Base-by-base conservation (phyloP, 2,113 vertebrate genomes). In the Oplegnathus fasciatus region DNA sequence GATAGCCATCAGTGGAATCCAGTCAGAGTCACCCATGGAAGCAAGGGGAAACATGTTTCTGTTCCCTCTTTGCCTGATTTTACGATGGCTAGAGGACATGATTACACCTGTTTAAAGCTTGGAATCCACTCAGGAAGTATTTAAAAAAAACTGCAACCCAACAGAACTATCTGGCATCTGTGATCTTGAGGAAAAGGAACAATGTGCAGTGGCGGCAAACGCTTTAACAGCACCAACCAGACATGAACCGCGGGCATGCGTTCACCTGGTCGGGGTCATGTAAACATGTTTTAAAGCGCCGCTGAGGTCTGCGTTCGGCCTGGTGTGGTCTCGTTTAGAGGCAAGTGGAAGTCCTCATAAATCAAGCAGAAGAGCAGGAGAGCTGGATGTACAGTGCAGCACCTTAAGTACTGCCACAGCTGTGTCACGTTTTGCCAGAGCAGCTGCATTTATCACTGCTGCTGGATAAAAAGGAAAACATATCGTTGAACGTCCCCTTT, bases 221-320 rank as follows among this genome's bases (percentile, higher is more conserved):
- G 24, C 48, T 85, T 80, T 48, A 86, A 66, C 73, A 62, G 86
- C 58, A 44, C 48, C 74, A 75, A 82, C 11, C 64, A 82, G 83
- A 76, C 85, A 14, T 55, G 32, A 61, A 64, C 34, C 22, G 0
- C 48, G 15, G 42, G 77, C 81, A 72, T 18, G 26, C 48, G 1
- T 55, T 91, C 80, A 69, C 83, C 83, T 88, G 71, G 70, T 44
- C 66, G 9, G 54, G 54, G 86, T 61, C 77, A 37, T 75, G 81
- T 60, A 87, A 85, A 90, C 78, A 86, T 34, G 86, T 60, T 86
- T 84, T 74, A 88, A 82, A 83, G 82, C 70, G 14, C 86, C 50
- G 75, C 75, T 52, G 85, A 86, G 88, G 54, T 73, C 65, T 50
- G 64, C 6, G 28, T 44, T 80, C 61, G 32, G 68, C 58, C 68